Evolutionary conservation across 2,113 vertebrate genomes (phyloP).

Genomic region (Prochilodus magdalenae): DNA sequence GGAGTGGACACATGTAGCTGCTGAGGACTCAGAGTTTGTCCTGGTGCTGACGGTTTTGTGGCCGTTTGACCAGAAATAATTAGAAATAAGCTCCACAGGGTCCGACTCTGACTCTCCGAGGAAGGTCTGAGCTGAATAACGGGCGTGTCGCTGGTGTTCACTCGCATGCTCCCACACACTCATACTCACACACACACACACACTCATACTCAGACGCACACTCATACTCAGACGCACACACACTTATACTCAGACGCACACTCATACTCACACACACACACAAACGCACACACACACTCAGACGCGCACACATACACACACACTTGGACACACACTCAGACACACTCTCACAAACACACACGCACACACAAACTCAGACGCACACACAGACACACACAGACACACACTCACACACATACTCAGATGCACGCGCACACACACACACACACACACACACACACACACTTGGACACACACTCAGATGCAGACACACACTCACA

Average conservation of each 20-base stretch:
- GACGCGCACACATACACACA: too few relatives aligned
- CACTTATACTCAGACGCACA: too few relatives aligned
- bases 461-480: conserved; percentile 21
- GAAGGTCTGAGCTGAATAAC: background rate
- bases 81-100: too few relatives aligned
- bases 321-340: conserved; percentile 25
- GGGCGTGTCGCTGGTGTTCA: conserved; percentile 17
- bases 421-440: conserved; percentile 26
- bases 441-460: conserved; percentile 2
- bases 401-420: conserved; percentile 2
- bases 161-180: conserved; percentile 37
- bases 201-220: conserved; percentile 18
- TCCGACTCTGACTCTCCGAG: too few relatives aligned
- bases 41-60: too few relatives aligned
- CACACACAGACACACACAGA: conserved; percentile 20
- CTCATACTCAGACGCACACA: conserved; percentile 1
- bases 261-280: conserved; percentile 28
- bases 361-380: conserved; percentile 22
- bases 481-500: too few relatives aligned
- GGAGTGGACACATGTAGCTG: too few relatives aligned
- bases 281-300: conserved; percentile 5
- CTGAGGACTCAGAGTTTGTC: too few relatives aligned
- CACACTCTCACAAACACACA: conserved; percentile 32
- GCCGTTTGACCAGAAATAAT: too few relatives aligned
- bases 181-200: background rate